Percentiles rank a stretch among this genome's conserved stretches.
These are phyloP conservation scores for Drosophila neocordata DNA, from an alignment of 1,140 invertebrate species.

Conservation along the genomic window DNA sequence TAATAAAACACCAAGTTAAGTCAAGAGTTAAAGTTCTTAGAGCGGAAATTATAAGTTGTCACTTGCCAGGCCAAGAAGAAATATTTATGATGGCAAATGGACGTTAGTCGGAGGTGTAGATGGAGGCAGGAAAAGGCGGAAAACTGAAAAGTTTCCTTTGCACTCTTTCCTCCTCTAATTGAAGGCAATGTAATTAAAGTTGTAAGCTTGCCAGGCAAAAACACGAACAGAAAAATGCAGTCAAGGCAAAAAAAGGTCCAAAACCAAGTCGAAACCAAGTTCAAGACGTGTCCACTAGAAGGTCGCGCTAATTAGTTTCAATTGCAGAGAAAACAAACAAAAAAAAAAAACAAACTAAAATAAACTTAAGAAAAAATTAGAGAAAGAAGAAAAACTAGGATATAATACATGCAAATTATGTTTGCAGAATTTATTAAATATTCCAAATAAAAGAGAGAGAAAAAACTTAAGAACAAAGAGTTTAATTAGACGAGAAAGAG, in stretches of 20 bases:
- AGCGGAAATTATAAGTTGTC: conserved; percentile 29
- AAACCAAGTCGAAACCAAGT: background rate
- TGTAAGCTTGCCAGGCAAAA: conserved; percentile 36
- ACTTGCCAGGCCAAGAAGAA: conserved; percentile 10
- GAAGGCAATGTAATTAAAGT: conserved; percentile 61
- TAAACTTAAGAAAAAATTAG: background rate
- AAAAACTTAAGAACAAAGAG: no score
- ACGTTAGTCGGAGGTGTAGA: background rate
- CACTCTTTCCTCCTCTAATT: conserved; percentile 14
- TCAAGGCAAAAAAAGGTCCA: conserved; percentile 1
- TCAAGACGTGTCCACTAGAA: conserved; percentile 18
- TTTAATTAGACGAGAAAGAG: no score
- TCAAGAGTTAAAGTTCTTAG: conserved; percentile 5
- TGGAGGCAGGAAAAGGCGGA: background rate
- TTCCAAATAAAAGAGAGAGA: background rate
- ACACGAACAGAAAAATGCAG: conserved; percentile 28
- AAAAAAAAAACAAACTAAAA: background rate
- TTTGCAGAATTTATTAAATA: conserved; percentile 24
- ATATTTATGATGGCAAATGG: conserved; percentile 23
- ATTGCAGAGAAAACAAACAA: conserved; percentile 11
- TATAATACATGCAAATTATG: conserved; percentile 64
- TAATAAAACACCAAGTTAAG: conserved; percentile 19
- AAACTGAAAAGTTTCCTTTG: conserved; percentile 7
- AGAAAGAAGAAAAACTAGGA: conserved; percentile 3
- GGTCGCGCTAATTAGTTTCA: conserved; percentile 56